Evolutionary conservation across 2,113 vertebrate genomes (phyloP).

Genomic region (Sigmodon hispidus): DNA sequence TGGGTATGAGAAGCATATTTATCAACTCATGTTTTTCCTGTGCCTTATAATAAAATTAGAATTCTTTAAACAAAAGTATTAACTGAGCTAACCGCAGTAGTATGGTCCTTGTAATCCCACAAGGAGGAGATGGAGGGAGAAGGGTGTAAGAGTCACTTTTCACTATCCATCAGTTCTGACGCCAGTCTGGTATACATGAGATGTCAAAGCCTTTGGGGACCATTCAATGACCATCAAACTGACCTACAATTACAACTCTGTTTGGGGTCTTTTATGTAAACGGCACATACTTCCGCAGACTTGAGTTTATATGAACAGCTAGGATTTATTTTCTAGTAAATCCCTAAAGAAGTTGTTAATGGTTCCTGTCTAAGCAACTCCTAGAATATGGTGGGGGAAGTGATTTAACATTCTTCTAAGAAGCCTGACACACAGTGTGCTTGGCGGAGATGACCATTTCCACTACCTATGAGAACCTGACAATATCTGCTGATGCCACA

Average conservation of each 20-base stretch:
- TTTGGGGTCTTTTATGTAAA: not conserved
- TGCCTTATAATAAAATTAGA: conserved; percentile 39
- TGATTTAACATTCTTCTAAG: not conserved
- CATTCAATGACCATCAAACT: not conserved
- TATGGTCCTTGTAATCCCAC: not conserved
- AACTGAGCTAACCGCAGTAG: not conserved
- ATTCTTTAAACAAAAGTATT: conserved; percentile 51
- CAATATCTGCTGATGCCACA: not conserved
- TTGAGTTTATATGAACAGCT: conserved; percentile 12
- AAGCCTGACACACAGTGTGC: not conserved
- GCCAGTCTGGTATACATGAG: not conserved
- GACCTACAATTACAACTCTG: not conserved
- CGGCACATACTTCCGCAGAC: not conserved
- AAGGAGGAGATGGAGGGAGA: not conserved
- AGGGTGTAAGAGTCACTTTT: not conserved
- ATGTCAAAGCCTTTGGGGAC: not conserved
- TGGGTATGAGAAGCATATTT: not conserved
- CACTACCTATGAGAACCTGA: not conserved
- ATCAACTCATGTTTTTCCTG: conserved; percentile 3
- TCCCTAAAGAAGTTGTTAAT: conserved; percentile 6
- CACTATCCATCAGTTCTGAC: not conserved
- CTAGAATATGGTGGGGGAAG: not conserved
- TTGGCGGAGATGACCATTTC: not conserved
- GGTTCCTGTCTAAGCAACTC: not conserved
- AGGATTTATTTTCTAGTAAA: conserved; percentile 36